Evolutionary conservation across 2,113 vertebrate species (phyloP).

Genomic region (Coreoperca whiteheadi): DNA sequence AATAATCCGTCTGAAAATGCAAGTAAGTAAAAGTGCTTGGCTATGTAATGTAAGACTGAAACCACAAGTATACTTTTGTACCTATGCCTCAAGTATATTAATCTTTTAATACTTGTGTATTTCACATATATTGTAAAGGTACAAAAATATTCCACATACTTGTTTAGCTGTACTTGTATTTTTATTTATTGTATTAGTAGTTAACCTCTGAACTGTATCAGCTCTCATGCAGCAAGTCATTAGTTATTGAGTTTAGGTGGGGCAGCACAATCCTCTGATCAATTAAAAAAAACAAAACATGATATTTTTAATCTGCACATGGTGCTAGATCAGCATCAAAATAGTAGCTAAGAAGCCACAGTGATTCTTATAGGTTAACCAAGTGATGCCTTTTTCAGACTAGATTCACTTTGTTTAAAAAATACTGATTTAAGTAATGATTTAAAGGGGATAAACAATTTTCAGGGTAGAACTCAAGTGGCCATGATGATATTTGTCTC

Average conservation of each 20-base stretch:
- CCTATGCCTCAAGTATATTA: neutral
- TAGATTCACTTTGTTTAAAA: neutral
- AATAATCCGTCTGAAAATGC: no score
- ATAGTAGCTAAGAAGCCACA: neutral
- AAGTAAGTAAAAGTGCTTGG: neutral
- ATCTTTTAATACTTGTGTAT: neutral
- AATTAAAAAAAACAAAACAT: neutral
- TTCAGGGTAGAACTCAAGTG: neutral
- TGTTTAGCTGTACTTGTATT: neutral
- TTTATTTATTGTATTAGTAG: neutral
- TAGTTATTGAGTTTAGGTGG: neutral
- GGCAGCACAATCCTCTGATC: neutral
- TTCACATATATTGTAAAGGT: neutral
- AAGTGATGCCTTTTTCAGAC: neutral
- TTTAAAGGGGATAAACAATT: neutral
- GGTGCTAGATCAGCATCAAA: neutral
- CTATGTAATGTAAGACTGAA: neutral
- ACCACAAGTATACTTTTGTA: neutral
- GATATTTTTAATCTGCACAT: neutral
- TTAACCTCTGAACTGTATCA: neutral
- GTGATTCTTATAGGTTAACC: neutral
- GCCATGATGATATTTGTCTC: conserved; percentile 11
- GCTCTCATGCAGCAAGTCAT: neutral
- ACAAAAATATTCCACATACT: neutral
- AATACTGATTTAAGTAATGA: neutral